phyloP scores from a whole-genome alignment of 2,113 vertebrate genomes.

The Semnornis frantzii region DNA sequence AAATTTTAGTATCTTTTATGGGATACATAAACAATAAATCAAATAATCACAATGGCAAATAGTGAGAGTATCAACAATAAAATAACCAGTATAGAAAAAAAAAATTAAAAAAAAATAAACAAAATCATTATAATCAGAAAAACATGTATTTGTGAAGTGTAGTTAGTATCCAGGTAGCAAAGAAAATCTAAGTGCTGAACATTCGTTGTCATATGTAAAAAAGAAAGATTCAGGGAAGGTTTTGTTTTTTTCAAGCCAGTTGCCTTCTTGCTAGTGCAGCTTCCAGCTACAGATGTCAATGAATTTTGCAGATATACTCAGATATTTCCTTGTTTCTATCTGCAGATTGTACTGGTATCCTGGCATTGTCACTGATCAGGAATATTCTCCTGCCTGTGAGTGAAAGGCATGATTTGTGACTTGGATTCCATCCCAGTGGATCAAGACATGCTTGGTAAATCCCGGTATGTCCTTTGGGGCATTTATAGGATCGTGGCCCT shows the following conservation, averaged over 20 bases:
- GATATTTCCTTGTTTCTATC: too few species aligned
- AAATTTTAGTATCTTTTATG: not conserved
- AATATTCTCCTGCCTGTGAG: constrained; percentile 13
- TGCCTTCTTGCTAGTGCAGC: not conserved
- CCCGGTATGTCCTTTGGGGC: constrained; percentile 38
- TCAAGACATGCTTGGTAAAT: constrained; percentile 62
- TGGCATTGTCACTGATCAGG: not conserved
- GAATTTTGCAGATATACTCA: not conserved
- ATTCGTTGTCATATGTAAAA: not conserved
- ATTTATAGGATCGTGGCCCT: constrained; percentile 46
- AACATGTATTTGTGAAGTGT: not conserved
- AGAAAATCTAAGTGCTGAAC: not conserved
- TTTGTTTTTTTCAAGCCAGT: not conserved
- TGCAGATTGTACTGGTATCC: fast-evolving
- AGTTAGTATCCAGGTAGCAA: not conserved
- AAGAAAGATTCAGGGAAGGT: not conserved
- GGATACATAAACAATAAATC: not conserved
- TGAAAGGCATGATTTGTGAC: constrained; percentile 1
- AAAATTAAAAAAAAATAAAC: not conserved
- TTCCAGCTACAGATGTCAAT: not conserved
- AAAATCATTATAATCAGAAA: not conserved
- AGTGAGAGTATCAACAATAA: not conserved
- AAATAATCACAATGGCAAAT: not conserved
- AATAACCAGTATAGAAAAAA: not conserved
- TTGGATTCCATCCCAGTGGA: constrained; percentile 40